phyloP scores from a whole-genome alignment of 2,797 vertebrate genomes.

The Myotis myotis region DNA sequence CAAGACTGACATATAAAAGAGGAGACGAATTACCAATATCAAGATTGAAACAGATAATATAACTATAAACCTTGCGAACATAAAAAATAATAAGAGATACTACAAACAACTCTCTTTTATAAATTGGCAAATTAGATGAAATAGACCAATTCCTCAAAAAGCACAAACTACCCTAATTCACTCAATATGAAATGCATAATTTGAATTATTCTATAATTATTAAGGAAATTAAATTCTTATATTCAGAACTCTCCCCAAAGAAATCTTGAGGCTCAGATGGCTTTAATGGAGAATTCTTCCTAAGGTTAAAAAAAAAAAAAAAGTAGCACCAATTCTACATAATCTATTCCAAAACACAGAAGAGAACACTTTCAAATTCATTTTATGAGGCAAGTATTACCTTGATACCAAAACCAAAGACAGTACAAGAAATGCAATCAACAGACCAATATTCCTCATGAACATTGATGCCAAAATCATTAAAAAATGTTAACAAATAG shows the following conservation, averaged over 20 bases:
- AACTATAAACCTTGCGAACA: not conserved
- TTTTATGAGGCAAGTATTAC: not conserved
- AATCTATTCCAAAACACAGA: not conserved
- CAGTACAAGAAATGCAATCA: not conserved
- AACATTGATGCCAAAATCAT: not conserved
- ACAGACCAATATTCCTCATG: not conserved
- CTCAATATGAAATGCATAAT: not conserved
- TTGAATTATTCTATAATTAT: not conserved
- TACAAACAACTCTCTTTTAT: not conserved
- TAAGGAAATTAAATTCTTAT: not conserved
- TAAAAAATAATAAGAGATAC: not conserved
- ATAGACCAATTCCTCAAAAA: not conserved
- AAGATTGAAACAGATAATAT: not conserved
- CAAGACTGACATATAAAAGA: not conserved
- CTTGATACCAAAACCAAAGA: not conserved
- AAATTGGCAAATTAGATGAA: not conserved
- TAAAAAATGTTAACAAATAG: not conserved
- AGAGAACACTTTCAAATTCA: not conserved
- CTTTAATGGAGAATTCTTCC: not conserved
- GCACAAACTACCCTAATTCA: not conserved
- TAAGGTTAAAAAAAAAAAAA: constrained; percentile 25
- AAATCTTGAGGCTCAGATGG: not conserved
- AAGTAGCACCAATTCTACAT: not conserved
- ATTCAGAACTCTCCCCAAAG: not conserved
- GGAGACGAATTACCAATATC: not conserved